Evolutionary conservation across 64 coral and sea anemone species (phyloP), one percentile per base, ranked within the genome.

Genomic region (Montipora efflorescens): DNA sequence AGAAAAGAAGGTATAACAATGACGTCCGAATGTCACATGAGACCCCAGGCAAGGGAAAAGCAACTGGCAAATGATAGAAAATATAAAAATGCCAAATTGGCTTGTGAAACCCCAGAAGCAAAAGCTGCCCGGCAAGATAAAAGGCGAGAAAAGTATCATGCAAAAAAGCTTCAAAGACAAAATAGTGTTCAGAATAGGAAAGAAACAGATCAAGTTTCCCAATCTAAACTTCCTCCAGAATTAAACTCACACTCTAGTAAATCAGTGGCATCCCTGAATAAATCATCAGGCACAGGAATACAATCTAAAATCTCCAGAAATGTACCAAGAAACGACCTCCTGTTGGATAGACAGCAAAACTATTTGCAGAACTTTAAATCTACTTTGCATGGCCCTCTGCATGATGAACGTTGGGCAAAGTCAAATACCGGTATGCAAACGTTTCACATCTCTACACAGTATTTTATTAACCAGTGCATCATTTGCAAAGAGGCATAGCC

Each of bases 401-500:
- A 78, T 78, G 16, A 78, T 78, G 14, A 78, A 78, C 28, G 14
- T 78, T 23, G 76, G 76, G 76, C 76, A 78, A 78, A 78, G 48
- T 78, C 48, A 44, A 78, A 78, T 78, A 78, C n/a, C 14, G 14
- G n/a, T n/a, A 78, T 14, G 48, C 36, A 36, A 36, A 36, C 36
- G 36, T 78, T 78, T 64, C 61, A 78, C 15, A 44, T 8, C 36
- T 78, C 76, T 44, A 78, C 48, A 49, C 76, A 78, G 48, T 78
- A 78, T 44, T 78, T 49, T 19, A 23, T 78, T 78, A 46, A 78
- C 76, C 76, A 78, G 48, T 78, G 19, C 10, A 46, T 49, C 48
- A 78, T 78, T 78, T 78, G 76, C 16, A 78, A 78, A 78, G 76
- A 78, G 28, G 76, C 76, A 46, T 78, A 18, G 76, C 76, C 76